Percentiles rank a stretch among this genome's conserved stretches.
Evolutionary conservation across 2,797 vertebrate species (phyloP).

Genomic region (Amniataba percoides): DNA sequence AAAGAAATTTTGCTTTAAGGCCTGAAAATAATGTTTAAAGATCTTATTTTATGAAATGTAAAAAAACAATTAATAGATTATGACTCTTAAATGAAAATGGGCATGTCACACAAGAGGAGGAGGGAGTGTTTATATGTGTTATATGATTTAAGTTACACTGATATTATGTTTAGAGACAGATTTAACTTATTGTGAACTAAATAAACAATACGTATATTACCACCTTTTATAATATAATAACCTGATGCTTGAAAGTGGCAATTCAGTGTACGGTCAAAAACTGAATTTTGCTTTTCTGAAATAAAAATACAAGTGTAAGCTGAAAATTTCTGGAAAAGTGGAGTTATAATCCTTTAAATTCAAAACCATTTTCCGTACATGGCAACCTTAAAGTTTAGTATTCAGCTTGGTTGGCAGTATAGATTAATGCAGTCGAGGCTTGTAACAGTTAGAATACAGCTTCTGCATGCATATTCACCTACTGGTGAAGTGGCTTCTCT

Average conservation of each 20-base stretch:
- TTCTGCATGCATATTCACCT: conserved; percentile 46
- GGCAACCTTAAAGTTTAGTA: conserved; percentile 33
- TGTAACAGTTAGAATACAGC: conserved; percentile 37
- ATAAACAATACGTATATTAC: neutral
- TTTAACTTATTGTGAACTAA: conserved; percentile 1
- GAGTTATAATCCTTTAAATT: conserved; percentile 11
- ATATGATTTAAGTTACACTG: neutral
- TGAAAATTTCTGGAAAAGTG: conserved; percentile 19
- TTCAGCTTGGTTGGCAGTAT: conserved; percentile 40
- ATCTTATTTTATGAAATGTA: conserved; percentile 15
- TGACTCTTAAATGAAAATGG: conserved; percentile 2
- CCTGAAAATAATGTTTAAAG: conserved; percentile 23
- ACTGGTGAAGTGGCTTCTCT: conserved; percentile 23
- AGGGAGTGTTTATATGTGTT: no score
- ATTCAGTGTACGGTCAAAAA: neutral
- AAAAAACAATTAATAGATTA: conserved; percentile 4
- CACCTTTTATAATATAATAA: neutral
- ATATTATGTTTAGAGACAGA: neutral
- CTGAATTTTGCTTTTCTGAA: neutral
- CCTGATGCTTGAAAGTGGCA: neutral
- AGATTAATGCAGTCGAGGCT: conserved; percentile 41
- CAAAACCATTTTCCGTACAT: conserved; percentile 6
- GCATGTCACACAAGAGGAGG: neutral
- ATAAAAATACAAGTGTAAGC: conserved; percentile 18
- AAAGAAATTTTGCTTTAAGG: conserved; percentile 30